Evolutionary conservation across 2,888 invertebrate species (phyloP).

Genomic region (Emesis furor): DNA sequence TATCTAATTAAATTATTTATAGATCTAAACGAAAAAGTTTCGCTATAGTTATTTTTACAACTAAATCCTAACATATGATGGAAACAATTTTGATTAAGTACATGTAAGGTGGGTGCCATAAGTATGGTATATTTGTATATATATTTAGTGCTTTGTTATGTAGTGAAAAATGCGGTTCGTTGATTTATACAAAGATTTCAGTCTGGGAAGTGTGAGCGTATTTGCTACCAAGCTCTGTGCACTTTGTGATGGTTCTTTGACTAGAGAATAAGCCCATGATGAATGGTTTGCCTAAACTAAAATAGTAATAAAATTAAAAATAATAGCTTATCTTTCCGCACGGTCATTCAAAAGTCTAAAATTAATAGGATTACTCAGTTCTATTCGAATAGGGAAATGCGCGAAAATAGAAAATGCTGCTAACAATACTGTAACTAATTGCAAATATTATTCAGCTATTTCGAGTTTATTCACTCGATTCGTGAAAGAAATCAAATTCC

Average conservation of each 20-base stretch:
- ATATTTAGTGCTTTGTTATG: slow-evolving; percentile 86
- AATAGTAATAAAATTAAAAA: slow-evolving; percentile 33
- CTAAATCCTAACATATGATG: slow-evolving; percentile 33
- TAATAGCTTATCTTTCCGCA: slow-evolving; percentile 23
- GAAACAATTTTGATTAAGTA: slow-evolving; percentile 43
- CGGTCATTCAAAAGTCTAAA: slow-evolving; percentile 23
- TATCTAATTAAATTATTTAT: slow-evolving; percentile 22
- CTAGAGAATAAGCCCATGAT: slow-evolving; percentile 86
- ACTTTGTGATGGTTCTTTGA: slow-evolving; percentile 86
- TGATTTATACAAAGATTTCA: slow-evolving; percentile 85
- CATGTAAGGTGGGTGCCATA: slow-evolving; percentile 89
- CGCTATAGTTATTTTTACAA: slow-evolving; percentile 15
- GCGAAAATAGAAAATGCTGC: slow-evolving; percentile 10
- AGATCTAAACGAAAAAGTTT: background rate
- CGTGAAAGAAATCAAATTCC: background rate
- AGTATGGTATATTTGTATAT: slow-evolving; percentile 80
- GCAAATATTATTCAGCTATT: slow-evolving; percentile 6
- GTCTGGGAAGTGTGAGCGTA: slow-evolving; percentile 92
- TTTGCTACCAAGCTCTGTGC: slow-evolving; percentile 90
- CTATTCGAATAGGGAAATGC: slow-evolving; percentile 28
- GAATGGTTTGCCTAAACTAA: slow-evolving; percentile 77
- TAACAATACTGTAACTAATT: slow-evolving; percentile 23
- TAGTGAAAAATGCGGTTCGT: slow-evolving; percentile 85
- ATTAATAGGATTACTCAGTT: slow-evolving; percentile 16
- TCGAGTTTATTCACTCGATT: slow-evolving; percentile 1